Conservation (phyloP, 2,113 vertebrate species). For the Orthonyx spaldingii region DNA sequence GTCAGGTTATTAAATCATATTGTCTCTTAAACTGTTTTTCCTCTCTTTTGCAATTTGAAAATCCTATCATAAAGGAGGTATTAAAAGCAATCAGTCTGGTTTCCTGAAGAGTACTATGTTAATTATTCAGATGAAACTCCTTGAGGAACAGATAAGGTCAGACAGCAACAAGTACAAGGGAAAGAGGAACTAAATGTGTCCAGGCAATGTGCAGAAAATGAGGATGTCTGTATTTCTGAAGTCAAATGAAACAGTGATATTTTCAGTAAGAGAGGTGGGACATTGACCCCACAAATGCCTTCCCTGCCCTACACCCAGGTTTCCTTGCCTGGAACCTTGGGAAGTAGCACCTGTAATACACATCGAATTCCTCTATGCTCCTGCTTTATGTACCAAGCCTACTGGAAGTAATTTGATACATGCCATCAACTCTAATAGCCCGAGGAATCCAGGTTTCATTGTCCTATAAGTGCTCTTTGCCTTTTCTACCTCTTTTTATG, state of each 20-base stretch:
- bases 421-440: neutral
- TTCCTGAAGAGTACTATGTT: neutral
- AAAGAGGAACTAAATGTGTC: neutral
- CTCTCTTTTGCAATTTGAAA: neutral
- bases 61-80: neutral
- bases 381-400: neutral
- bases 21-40: neutral
- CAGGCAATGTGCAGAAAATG: neutral
- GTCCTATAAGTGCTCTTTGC: neutral
- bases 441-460: neutral
- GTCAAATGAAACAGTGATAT: neutral
- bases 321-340: neutral
- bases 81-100: constrained; percentile 18
- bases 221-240: neutral
- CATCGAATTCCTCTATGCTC: neutral
- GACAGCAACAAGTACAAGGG: neutral
- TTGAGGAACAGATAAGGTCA: neutral
- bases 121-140: constrained; percentile 5
- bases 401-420: neutral
- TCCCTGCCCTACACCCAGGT: neutral
- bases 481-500: constrained; percentile 20
- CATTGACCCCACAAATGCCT: neutral
- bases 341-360: neutral
- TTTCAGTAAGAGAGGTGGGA: neutral
- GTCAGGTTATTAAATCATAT: neutral